Conservation (phyloP, 2,797 vertebrate species). For the Morelia viridis region DNA sequence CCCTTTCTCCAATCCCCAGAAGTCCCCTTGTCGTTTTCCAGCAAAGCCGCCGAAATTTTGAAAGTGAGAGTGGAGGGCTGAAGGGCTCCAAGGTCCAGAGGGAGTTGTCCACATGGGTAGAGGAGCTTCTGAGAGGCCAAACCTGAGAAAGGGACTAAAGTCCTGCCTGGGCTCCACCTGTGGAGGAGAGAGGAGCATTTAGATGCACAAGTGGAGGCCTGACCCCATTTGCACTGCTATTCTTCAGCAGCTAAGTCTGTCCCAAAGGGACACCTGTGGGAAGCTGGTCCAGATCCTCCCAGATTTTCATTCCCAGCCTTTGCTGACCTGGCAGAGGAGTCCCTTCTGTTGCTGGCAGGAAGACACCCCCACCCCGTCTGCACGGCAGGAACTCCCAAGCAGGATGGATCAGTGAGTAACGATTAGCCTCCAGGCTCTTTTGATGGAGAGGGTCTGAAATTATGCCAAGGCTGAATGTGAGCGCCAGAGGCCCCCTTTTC, state of each 20-base stretch:
- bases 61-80: neutral
- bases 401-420: neutral
- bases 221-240: neutral
- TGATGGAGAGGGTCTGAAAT: neutral
- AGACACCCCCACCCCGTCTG: neutral
- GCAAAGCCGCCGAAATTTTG: neutral
- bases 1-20: neutral
- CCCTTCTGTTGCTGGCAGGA: neutral
- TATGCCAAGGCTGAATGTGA: neutral
- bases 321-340: neutral
- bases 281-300: neutral
- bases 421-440: neutral
- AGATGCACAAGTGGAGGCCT: too few species aligned
- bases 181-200: neutral
- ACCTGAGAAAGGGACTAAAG: neutral
- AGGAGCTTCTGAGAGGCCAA: neutral
- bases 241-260: neutral
- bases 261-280: neutral
- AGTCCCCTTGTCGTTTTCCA: neutral
- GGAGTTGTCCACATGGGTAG: neutral
- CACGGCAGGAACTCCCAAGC: neutral
- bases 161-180: neutral
- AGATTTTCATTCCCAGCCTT: neutral
- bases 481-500: neutral
- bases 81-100: neutral